Percentiles rank a stretch among this genome's conserved stretches.
Evolutionary conservation across 1,140 invertebrate species (phyloP).

Genomic region (Trichonephila inaurata): DNA sequence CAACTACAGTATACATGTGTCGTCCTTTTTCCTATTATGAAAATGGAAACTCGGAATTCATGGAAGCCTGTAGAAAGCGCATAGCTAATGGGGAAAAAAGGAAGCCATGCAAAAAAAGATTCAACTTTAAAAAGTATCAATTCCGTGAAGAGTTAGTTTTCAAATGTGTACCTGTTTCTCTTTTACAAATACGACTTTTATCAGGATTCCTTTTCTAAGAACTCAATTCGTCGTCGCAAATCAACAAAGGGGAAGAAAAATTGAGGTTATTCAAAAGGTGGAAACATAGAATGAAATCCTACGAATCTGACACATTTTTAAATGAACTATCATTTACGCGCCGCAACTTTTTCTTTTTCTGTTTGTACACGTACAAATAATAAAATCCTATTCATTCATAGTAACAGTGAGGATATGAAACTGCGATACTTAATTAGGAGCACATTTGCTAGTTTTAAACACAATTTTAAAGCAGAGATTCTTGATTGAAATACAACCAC

Average conservation of each 20-base stretch:
- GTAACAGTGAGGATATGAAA: no score
- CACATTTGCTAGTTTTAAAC: no score
- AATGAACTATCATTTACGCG: no score
- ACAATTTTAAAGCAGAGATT: no score
- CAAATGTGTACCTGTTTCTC: not conserved
- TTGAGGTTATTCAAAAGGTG: not conserved
- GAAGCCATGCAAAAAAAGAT: not conserved
- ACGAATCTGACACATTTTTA: no score
- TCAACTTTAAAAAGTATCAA: slow-evolving; percentile 9
- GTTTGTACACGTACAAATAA: no score
- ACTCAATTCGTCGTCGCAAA: not conserved
- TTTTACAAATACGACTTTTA: not conserved
- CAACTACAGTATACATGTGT: not conserved
- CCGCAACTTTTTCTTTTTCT: no score
- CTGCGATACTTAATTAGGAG: no score
- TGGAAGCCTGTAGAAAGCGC: not conserved
- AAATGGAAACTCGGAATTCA: not conserved
- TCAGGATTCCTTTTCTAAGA: not conserved
- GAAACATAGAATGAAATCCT: no score
- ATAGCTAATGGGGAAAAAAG: not conserved
- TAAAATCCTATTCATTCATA: no score
- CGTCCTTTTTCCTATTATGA: no score
- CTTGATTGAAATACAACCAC: no score
- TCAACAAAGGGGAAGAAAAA: not conserved
- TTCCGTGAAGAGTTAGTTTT: not conserved